Conservation (phyloP, 2,113 vertebrate species). For the Sylvietta virens region DNA sequence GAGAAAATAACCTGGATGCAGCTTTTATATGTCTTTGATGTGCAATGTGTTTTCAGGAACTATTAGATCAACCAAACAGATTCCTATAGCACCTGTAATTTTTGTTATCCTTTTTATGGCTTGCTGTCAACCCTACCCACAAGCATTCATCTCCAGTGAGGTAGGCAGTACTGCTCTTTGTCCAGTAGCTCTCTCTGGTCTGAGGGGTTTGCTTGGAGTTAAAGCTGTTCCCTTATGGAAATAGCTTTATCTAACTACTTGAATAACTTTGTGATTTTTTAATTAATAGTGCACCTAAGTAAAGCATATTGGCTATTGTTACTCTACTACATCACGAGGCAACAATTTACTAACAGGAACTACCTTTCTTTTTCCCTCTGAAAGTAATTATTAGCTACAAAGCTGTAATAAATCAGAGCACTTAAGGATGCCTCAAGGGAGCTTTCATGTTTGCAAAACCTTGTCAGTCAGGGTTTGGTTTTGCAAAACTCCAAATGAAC, state of each 20-base stretch:
- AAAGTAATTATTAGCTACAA: constrained; percentile 30
- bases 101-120: background rate
- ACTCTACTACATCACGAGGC: background rate
- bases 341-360: background rate
- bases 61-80: background rate
- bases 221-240: background rate
- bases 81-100: background rate
- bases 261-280: background rate
- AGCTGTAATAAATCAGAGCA: constrained; percentile 1
- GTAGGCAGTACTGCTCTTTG: background rate
- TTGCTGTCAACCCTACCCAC: background rate
- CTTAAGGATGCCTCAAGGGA: background rate
- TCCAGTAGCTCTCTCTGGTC: background rate
- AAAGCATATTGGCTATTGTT: background rate
- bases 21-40: background rate
- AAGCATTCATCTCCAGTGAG: background rate
- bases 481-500: background rate
- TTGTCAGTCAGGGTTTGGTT: background rate
- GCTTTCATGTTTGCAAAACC: background rate
- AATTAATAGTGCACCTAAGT: background rate
- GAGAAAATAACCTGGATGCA: background rate
- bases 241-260: background rate
- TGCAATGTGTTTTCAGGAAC: background rate
- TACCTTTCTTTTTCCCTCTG: background rate
- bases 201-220: background rate